Evolutionary conservation across 1,140 invertebrate species (phyloP), one percentile per base, ranked within the genome.

Genomic region (Leptopilina boulardi): DNA sequence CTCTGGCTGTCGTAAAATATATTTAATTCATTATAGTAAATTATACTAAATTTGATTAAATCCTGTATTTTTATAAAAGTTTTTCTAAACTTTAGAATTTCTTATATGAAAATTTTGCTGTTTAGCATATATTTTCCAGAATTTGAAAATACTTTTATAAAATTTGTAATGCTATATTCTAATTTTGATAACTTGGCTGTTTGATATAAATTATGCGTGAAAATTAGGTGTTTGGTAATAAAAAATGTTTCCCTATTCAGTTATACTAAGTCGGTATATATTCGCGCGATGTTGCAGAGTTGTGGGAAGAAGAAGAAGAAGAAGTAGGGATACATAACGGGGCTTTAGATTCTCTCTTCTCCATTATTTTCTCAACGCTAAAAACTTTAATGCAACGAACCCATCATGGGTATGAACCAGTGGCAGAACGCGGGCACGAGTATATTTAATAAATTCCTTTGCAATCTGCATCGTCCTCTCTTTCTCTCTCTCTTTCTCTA

Each of bases 301-400:
- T n/a, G 59, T 66, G 59, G 59, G 26, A 66, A 66, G 21, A 3
- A 66, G 59, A 11, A 30, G 26, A 38, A 38, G 34, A 38, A 38
- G 26, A 38, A 38, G 34, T 8, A 38, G 59, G 59, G 23, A 30
- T n/a, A 23, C 6, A 34, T 66, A 66, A 66, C 59, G 59, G 59
- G 59, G 26, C 59, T 66, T 66, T 66, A 66, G 59, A 66, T 66
- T 66, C 59, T 23, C 59, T 66, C 21, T 66, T 66, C 59, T 66
- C 2, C 59, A 26, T 66, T 66, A 66, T 66, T 66, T 66, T 66
- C 59, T 66, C 26, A 66, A 66, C 59, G 59, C 59, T 66, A 66
- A 66, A 66, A 66, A 66, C 26, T 66, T 66, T 66, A 34, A 66
- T 66, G 59, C 59, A 66, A 66, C 59, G 59, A 66, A 66, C 59